Conservation (phyloP, 2,113 vertebrate species). For the Chaenogobius annularis region DNA sequence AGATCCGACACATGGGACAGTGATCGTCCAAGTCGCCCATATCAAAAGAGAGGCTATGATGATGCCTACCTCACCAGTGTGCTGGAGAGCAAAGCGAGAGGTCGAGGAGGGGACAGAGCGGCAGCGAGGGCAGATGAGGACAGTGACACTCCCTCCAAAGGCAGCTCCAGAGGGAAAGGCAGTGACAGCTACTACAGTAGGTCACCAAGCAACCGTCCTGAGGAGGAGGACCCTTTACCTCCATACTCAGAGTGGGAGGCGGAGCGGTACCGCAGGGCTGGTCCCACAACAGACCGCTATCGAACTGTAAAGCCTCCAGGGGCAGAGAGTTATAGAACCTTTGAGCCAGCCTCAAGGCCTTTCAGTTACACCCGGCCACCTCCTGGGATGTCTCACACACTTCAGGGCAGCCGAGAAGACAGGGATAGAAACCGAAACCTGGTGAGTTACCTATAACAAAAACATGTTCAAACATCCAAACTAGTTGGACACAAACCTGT, state of each 20-base stretch:
- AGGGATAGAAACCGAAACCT: constrained; percentile 85
- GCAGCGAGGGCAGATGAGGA: constrained; percentile 71
- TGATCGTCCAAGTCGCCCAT: constrained; percentile 55
- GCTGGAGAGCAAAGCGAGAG: constrained; percentile 83
- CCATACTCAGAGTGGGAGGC: constrained; percentile 88
- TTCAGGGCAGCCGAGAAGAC: constrained; percentile 87
- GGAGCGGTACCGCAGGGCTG: constrained; percentile 74
- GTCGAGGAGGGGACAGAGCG: constrained; percentile 51
- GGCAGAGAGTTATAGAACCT: constrained; percentile 59
- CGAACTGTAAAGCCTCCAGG: constrained; percentile 66
- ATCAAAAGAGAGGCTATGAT: constrained; percentile 80
- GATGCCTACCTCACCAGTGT: constrained; percentile 81
- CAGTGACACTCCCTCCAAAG: constrained; percentile 87
- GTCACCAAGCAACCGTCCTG: constrained; percentile 75
- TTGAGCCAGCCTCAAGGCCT: constrained; percentile 54
- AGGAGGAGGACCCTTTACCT: constrained; percentile 86
- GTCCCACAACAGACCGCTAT: constrained; percentile 54
- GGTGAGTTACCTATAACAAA: constrained; percentile 83
- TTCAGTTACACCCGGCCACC: constrained; percentile 85
- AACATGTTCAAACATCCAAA: background rate
- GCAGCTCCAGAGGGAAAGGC: constrained; percentile 81
- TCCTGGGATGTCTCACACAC: constrained; percentile 76
- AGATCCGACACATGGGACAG: constrained; percentile 83
- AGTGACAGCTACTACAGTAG: constrained; percentile 71
- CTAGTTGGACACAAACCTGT: background rate